Evolutionary conservation across 2,888 invertebrate genomes (phyloP).

Genomic region (Amiota minor): DNA sequence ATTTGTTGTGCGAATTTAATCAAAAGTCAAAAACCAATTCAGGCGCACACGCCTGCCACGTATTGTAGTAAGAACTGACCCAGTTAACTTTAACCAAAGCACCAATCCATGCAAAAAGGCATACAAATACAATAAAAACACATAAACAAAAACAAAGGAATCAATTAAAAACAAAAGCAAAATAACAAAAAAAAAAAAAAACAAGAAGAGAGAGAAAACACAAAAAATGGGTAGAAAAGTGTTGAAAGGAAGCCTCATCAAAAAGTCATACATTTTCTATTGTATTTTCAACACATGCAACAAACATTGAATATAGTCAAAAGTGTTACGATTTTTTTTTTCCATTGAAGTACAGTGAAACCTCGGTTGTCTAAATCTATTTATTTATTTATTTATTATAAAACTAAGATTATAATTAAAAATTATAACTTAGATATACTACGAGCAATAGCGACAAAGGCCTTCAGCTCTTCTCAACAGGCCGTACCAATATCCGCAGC

Average conservation of each 20-base stretch:
- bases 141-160: background rate
- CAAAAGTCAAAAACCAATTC: conserved; percentile 57
- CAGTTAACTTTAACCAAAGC: conserved; percentile 18
- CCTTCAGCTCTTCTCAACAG: too few species aligned
- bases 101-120: background rate
- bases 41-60: background rate
- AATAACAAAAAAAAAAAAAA: conserved; percentile 39
- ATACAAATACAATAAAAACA: conserved; percentile 22
- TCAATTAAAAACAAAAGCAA: background rate
- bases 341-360: too few species aligned
- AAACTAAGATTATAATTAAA: too few species aligned
- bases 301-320: conserved; percentile 59
- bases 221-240: conserved; percentile 42
- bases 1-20: conserved; percentile 59
- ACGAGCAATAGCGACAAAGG: too few species aligned
- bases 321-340: conserved; percentile 44
- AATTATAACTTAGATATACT: too few species aligned
- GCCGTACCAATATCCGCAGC: too few species aligned
- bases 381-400: too few species aligned
- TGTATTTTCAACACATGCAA: conserved; percentile 63
- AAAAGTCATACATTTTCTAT: conserved; percentile 69
- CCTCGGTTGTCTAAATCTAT: too few species aligned
- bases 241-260: conserved; percentile 55
- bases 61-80: background rate
- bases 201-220: conserved; percentile 8